Evolutionary conservation across 1,140 invertebrate genomes (phyloP), one percentile per base, ranked within the genome.

Genomic region (Drosophila setifemur): DNA sequence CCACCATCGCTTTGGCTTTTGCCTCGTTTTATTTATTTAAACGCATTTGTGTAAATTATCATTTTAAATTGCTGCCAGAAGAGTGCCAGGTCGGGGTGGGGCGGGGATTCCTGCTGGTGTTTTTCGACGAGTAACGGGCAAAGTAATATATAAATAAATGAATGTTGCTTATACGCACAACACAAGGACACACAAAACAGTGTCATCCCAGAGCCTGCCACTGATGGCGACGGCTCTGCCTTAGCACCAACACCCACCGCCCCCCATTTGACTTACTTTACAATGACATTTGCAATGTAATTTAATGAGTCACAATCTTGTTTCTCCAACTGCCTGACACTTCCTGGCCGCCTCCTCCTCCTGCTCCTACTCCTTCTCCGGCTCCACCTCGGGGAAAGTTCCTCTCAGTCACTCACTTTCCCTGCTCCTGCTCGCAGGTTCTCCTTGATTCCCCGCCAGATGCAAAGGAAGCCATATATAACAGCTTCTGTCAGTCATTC

Each of bases 1-100:
- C 49, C n/a, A n/a, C n/a, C n/a, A 28, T 19, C 11, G 19, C 43
- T 16, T 16, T 44, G 29, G 28, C 67, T 23, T 37, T 69, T 39
- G 66, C 67, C 63, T 61, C 75, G 81, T 86, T 86, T 81, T 86
- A 86, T 87, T 86, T 86, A 86, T 86, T 86, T 86, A 87, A 86
- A 81, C 81, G 82, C 81, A 86, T 86, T 86, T 86, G 81, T 86
- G 81, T 86, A 86, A 86, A 86, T 86, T 86, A 86, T 86, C 81
- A 86, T 86, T 86, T 86, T 86, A 86, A 87, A 86, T 86, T 86
- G 82, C 81, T 61, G 67, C 53, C 73, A 77, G 57, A 63, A 48
- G 31, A 23, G 29, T 8, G 44, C 26, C 19, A 29, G 9, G 3
- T n/a, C 14, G n/a, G 9, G 25, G 8, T 19, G 5, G 33, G 3